Evolutionary conservation across 2,888 invertebrate species (phyloP), one percentile per base, ranked within the genome.

Genomic region (Stenodema calcarata): DNA sequence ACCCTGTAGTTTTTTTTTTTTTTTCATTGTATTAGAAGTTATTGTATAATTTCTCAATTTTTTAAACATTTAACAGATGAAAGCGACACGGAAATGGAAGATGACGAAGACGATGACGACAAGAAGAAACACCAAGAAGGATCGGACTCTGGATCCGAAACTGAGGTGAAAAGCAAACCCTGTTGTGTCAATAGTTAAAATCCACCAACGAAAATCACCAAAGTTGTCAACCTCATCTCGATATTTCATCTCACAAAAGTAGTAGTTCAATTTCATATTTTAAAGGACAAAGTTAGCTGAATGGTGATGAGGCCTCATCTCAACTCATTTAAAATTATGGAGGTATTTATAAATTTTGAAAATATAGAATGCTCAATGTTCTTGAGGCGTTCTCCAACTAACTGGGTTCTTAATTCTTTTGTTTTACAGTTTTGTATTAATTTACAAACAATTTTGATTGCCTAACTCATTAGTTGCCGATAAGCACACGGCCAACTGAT

Each of bases 1-100:
- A n/a, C n/a, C n/a, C n/a, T n/a, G n/a, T n/a, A n/a, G n/a, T n/a
- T n/a, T n/a, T n/a, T n/a, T n/a, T n/a, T n/a, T n/a, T n/a, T n/a
- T n/a, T 7, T 35, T 35, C 35, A 35, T 2, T 35, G 35, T 35
- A 35, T 18, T 54, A 3, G 18, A 54, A 2, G 54, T 54, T 9
- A 69, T 14, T 14, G n/a, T n/a, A n/a, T n/a, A n/a, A n/a, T 6
- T 75, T 75, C n/a, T 75, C 27, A 2, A 73, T 76, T 87, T 70
- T 80, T n/a, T 80, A 82, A 73, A 54, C 27, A 27, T 86, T 16
- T 6, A 91, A 90, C 92, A 93, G 95, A 94, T 90, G 94, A 94
- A 89, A 93, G 93, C 88, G 94, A 94, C 86, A 95, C 95, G n/a
- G 94, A 94, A 54, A 95, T 95, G 0, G 95, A 95, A 91, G 94